Conservation (phyloP, 2,113 vertebrate species). For the Alces alces region DNA sequence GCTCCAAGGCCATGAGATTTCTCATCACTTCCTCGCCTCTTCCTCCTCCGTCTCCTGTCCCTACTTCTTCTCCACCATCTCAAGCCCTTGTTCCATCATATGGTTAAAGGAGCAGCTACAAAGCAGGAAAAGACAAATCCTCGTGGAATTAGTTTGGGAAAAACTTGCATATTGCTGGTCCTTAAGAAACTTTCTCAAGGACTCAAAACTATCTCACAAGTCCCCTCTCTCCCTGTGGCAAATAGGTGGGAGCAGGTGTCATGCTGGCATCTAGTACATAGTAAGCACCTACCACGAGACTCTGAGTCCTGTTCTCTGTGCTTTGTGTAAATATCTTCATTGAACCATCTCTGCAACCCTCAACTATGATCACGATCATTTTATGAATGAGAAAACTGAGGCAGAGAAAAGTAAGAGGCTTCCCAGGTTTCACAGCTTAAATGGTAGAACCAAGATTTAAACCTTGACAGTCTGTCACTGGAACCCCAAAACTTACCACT, state of each 20-base stretch:
- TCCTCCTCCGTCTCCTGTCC: not conserved
- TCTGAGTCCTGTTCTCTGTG: not conserved
- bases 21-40: not conserved
- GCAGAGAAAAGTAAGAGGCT: not conserved
- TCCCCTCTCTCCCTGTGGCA: not conserved
- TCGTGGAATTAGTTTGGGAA: not conserved
- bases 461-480: not conserved
- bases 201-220: not conserved
- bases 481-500: not conserved
- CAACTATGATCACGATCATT: not conserved
- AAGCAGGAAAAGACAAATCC: not conserved
- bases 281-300: no score
- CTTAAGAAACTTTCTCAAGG: not conserved
- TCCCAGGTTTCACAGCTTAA: not conserved
- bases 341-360: not conserved
- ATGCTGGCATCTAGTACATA: fast-evolving
- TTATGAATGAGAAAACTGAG: not conserved
- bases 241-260: no score
- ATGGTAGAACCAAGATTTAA: not conserved
- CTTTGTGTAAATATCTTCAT: not conserved
- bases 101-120: not conserved
- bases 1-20: not conserved
- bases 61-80: not conserved
- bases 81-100: no score
- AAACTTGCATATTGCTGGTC: not conserved